phyloP scores from a whole-genome alignment of 2,113 vertebrate genomes.

The Excalfactoria chinensis region DNA sequence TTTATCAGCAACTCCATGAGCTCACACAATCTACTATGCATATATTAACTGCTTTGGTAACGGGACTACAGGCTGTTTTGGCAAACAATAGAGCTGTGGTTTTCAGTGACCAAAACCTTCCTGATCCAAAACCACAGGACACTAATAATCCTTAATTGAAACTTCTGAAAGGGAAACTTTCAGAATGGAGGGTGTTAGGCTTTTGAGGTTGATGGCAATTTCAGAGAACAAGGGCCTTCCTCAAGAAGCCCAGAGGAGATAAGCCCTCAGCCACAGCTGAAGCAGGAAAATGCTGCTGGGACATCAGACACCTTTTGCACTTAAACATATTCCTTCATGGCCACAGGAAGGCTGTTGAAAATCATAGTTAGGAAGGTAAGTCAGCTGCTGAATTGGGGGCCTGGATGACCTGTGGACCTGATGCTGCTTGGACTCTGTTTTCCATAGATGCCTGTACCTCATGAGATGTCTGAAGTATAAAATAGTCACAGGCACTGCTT shows the following conservation, averaged over 20 bases:
- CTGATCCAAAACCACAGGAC: background rate
- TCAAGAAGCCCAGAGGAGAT: background rate
- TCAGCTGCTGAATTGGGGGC: background rate
- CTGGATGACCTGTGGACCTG: background rate
- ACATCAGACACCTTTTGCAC: background rate
- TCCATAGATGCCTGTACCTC: rapidly evolving
- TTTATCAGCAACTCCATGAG: background rate
- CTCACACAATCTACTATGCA: background rate
- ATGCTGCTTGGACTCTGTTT: rapidly evolving
- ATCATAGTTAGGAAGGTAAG: background rate
- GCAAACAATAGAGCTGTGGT: rapidly evolving
- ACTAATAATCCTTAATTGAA: background rate
- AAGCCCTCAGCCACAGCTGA: background rate
- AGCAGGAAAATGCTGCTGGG: background rate
- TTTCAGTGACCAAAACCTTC: background rate
- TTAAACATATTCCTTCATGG: background rate
- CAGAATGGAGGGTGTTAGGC: background rate
- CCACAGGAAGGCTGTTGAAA: background rate
- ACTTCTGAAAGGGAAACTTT: background rate
- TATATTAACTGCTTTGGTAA: background rate
- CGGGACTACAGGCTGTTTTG: background rate
- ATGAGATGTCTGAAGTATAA: background rate
- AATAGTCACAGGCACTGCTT: background rate
- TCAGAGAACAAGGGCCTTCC: background rate
- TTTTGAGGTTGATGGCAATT: background rate